Percentiles rank a stretch among this genome's conserved stretches.
Evolutionary conservation across 2,113 vertebrate species (phyloP).

Genomic region (Sterrhoptilus dennistouni): DNA sequence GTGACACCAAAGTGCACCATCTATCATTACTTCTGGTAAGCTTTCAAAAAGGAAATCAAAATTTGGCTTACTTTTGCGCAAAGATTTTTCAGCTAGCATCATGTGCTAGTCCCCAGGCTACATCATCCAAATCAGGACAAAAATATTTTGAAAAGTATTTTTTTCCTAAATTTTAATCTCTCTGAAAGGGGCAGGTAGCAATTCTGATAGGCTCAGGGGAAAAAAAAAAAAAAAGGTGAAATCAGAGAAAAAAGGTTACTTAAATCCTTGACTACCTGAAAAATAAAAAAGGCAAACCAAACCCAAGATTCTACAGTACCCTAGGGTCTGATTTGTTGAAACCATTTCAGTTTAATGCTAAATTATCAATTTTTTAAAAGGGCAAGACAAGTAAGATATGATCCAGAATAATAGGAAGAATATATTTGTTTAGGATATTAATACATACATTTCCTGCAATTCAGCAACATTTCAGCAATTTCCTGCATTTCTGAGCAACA

Average conservation of each 20-base stretch:
- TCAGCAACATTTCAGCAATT: neutral
- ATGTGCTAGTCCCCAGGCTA: neutral
- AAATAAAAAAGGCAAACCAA: neutral
- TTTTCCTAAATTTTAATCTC: neutral
- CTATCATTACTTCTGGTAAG: neutral
- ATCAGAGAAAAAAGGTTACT: neutral
- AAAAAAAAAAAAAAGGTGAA: neutral
- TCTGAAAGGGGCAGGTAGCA: neutral
- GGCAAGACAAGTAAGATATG: neutral
- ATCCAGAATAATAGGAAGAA: neutral
- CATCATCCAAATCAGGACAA: neutral
- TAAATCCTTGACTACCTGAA: neutral
- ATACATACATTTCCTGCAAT: slow-evolving; percentile 41
- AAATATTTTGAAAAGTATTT: neutral
- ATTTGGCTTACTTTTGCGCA: neutral
- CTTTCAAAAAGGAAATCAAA: neutral
- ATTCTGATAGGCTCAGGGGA: neutral
- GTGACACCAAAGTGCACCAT: neutral
- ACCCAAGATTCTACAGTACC: neutral
- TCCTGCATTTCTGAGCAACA: slow-evolving; percentile 29
- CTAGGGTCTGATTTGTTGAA: neutral
- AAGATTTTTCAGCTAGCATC: neutral
- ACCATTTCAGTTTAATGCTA: neutral
- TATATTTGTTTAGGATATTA: slow-evolving; percentile 24
- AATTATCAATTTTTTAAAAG: neutral